Evolutionary conservation across 2,888 invertebrate genomes (phyloP).

Genomic region (Leptopilina syphax): DNA sequence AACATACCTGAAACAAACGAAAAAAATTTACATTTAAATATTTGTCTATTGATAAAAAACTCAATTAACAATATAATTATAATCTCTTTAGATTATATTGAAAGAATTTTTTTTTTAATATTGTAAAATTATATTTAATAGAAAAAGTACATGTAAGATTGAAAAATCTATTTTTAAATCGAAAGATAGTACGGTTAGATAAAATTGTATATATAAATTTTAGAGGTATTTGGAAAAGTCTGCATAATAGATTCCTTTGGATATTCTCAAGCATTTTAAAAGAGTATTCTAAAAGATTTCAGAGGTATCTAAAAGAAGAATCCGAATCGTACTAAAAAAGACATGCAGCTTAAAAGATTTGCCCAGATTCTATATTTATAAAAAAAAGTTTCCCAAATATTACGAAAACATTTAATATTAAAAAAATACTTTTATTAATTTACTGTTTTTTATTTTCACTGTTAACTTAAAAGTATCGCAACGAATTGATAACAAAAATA

Average conservation of each 20-base stretch:
- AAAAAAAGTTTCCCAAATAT: not conserved
- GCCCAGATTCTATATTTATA: not conserved
- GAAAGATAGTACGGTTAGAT: not conserved
- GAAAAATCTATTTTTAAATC: not conserved
- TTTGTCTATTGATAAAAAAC: not conserved
- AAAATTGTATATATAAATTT: constrained; percentile 4
- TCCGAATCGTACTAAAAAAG: constrained; percentile 8
- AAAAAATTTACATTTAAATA: not conserved
- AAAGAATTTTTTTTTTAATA: not conserved
- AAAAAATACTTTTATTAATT: not conserved
- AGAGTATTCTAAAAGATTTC: constrained; percentile 1
- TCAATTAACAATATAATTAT: too few species aligned
- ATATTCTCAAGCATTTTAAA: constrained; percentile 6
- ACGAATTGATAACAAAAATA: too few species aligned
- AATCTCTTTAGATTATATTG: too few species aligned
- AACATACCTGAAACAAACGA: constrained; percentile 34
- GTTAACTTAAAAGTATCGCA: too few species aligned
- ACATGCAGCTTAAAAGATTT: constrained; percentile 11
- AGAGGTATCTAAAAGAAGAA: constrained; percentile 8
- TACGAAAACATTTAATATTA: not conserved
- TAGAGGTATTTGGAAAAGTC: not conserved
- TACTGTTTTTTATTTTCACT: too few species aligned
- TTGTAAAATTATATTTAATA: not conserved
- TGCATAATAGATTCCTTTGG: constrained; percentile 5
- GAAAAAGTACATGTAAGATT: not conserved